phyloP scores from a whole-genome alignment of 2,797 vertebrate species.

The Poecilia wingei region DNA sequence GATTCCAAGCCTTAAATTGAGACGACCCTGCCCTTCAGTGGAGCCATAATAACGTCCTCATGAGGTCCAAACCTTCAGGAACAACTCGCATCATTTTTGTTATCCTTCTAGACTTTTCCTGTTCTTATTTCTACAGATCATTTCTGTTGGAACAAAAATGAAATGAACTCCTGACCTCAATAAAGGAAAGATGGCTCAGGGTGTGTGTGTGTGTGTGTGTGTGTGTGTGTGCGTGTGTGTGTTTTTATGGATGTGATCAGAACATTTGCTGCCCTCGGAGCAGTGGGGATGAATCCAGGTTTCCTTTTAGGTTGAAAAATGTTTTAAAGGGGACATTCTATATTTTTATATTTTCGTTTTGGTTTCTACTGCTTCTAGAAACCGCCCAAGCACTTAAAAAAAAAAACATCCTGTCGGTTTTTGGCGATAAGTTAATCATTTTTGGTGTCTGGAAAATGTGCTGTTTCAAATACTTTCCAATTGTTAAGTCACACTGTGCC shows the following conservation, averaged over 20 bases:
- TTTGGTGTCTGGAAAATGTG: too few relatives aligned
- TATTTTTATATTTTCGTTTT: too few relatives aligned
- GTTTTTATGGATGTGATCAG: constrained; percentile 1
- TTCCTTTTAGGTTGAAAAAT: background rate
- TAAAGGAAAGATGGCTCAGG: constrained; percentile 22
- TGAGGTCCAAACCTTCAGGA: background rate
- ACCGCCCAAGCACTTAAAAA: too few relatives aligned
- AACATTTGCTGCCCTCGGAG: background rate
- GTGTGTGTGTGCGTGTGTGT: background rate
- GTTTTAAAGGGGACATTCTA: background rate
- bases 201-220: constrained; percentile 13
- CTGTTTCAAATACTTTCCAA: too few relatives aligned
- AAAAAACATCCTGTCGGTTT: too few relatives aligned
- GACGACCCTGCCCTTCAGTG: background rate
- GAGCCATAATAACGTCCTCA: background rate
- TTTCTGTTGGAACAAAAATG: constrained; percentile 37
- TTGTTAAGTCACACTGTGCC: too few relatives aligned
- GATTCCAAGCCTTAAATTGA: background rate
- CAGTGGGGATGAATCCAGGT: background rate
- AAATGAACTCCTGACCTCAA: constrained; percentile 51
- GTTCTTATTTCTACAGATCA: constrained; percentile 9
- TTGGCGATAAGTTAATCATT: too few relatives aligned
- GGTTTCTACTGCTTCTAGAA: too few relatives aligned
- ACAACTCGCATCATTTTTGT: background rate
- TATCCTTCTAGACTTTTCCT: constrained; percentile 9